Percentiles rank a stretch among this genome's conserved stretches.
phyloP scores from a whole-genome alignment of 1,140 invertebrate species.

The Pectinophora gossypiella region DNA sequence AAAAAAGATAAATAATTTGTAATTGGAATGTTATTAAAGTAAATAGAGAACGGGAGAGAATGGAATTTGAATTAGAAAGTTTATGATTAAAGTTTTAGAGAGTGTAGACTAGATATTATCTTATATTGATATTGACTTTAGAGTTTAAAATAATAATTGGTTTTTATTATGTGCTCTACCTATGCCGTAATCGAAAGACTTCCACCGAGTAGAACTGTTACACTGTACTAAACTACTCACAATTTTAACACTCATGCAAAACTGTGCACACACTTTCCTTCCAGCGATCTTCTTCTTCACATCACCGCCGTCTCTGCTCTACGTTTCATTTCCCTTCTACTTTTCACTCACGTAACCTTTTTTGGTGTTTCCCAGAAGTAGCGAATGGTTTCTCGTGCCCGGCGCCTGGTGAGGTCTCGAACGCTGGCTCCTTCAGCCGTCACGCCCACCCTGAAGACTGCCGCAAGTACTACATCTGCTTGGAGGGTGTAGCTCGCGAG shows the following conservation, averaged over 20 bases:
- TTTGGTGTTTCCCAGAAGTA: constrained; percentile 82
- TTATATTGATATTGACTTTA: too few relatives aligned
- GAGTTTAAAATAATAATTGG: too few relatives aligned
- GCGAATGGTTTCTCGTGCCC: constrained; percentile 93
- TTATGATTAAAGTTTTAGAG: too few relatives aligned
- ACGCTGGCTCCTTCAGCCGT: constrained; percentile 92
- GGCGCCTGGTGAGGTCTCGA: constrained; percentile 85
- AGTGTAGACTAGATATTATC: too few relatives aligned
- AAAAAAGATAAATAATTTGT: too few relatives aligned
- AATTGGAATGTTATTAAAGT: too few relatives aligned
- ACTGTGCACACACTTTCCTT: constrained; percentile 9
- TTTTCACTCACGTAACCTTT: constrained; percentile 35
- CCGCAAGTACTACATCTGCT: constrained; percentile 95
- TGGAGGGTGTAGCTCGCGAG: constrained; percentile 91
- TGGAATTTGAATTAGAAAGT: too few relatives aligned
- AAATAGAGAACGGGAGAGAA: too few relatives aligned
- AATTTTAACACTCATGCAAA: background rate
- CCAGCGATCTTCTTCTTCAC: constrained; percentile 20
- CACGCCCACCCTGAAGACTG: constrained; percentile 96
- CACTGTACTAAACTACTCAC: too few relatives aligned
- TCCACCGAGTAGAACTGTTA: too few relatives aligned
- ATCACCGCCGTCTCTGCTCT: constrained; percentile 20
- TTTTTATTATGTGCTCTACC: too few relatives aligned
- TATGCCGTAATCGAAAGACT: too few relatives aligned
- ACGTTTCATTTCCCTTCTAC: constrained; percentile 34